Evolutionary conservation across 2,113 vertebrate species (phyloP).

Genomic region (Menidia beryllina): DNA sequence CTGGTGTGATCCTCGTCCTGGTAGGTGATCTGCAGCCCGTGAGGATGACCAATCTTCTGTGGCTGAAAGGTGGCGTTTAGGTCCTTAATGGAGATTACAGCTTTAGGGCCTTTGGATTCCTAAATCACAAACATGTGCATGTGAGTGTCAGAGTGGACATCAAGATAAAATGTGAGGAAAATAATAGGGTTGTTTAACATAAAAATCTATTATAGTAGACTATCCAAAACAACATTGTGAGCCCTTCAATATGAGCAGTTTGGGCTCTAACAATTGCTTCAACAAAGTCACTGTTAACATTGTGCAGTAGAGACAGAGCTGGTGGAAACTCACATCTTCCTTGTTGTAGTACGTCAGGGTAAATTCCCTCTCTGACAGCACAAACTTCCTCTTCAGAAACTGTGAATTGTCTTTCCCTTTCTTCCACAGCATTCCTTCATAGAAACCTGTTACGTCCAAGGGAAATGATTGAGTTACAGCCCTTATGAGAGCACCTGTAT

Average conservation of each 20-base stretch:
- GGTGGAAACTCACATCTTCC: conserved; percentile 75
- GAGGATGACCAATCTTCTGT: conserved; percentile 87
- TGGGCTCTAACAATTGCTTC: background rate
- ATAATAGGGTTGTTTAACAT: background rate
- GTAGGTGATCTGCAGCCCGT: conserved; percentile 92
- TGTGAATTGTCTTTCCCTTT: conserved; percentile 81
- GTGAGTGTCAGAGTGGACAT: background rate
- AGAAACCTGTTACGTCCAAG: conserved; percentile 66
- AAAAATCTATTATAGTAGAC: background rate
- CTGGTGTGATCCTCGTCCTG: conserved; percentile 77
- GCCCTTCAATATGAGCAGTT: background rate
- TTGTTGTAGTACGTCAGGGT: conserved; percentile 82
- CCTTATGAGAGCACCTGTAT: background rate
- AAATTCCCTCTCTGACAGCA: conserved; percentile 79
- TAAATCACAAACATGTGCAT: conserved; percentile 38
- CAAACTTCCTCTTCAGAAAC: conserved; percentile 83
- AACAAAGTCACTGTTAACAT: background rate
- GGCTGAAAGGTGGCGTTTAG: conserved; percentile 92
- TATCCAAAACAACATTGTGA: background rate
- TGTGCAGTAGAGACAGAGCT: background rate
- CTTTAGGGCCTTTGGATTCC: conserved; percentile 88
- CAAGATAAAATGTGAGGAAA: background rate
- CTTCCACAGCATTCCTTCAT: conserved; percentile 82
- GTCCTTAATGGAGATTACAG: conserved; percentile 85
- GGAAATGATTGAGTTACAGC: conserved; percentile 1